phyloP scores from a whole-genome alignment of 2,888 invertebrate species.

The Cryptus armator region DNA sequence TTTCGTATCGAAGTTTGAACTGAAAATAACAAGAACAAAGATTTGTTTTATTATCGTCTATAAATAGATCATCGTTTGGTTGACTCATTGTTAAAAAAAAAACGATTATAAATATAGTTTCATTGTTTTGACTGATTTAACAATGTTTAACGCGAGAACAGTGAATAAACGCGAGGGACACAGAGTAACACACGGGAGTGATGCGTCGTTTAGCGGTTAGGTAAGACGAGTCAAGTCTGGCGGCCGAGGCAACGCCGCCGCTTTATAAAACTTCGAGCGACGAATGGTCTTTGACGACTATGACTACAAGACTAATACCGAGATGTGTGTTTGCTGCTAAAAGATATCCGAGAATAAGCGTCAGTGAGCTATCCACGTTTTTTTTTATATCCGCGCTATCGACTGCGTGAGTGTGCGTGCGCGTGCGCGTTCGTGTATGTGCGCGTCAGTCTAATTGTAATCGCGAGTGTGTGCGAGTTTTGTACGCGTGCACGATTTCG shows the following conservation, averaged over 20 bases:
- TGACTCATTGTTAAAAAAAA: neutral
- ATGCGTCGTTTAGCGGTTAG: conserved; percentile 64
- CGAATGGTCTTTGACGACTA: conserved; percentile 22
- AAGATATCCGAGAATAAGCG: conserved; percentile 27
- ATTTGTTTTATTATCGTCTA: too few species aligned
- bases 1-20: too few species aligned
- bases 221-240: conserved; percentile 60
- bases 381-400: conserved; percentile 1
- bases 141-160: neutral
- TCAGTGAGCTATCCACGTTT: conserved; percentile 3
- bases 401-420: conserved; percentile 18
- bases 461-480: conserved; percentile 41
- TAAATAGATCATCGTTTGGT: too few species aligned
- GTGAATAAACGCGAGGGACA: conserved; percentile 16
- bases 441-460: conserved; percentile 24
- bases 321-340: neutral
- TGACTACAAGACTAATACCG: conserved; percentile 5
- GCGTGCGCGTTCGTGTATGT: neutral
- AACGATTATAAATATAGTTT: neutral
- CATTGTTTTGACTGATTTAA: neutral
- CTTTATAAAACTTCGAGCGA: conserved; percentile 20
- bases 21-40: too few species aligned
- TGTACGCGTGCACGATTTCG: conserved; percentile 71
- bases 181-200: conserved; percentile 26
- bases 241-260: conserved; percentile 17